Evolutionary conservation across 1,140 invertebrate genomes (phyloP).

Genomic region (Helicoverpa armigera): DNA sequence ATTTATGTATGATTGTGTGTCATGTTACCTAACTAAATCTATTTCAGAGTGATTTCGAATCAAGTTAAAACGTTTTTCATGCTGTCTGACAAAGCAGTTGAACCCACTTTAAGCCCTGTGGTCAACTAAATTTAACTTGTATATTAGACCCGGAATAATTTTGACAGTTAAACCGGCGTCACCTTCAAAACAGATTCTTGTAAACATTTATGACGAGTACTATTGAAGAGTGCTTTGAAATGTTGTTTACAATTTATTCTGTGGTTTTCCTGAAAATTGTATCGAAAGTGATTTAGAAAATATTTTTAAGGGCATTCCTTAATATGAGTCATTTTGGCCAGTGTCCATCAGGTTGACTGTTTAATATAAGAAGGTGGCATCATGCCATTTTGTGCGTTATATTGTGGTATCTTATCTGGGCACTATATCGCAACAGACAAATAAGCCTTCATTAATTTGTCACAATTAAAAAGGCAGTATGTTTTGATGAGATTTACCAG

Average conservation of each 20-base stretch:
- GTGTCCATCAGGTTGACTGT: constrained; percentile 53
- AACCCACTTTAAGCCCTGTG: background rate
- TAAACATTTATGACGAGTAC: constrained; percentile 8
- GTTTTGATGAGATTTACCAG: background rate
- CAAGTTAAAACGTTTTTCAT: background rate
- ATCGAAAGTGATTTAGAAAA: constrained; percentile 48
- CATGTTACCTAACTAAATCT: too few species aligned
- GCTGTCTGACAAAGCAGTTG: background rate
- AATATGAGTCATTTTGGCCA: constrained; percentile 64
- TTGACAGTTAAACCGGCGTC: background rate
- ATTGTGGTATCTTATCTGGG: constrained; percentile 20
- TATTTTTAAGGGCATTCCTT: constrained; percentile 66
- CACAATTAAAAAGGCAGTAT: background rate
- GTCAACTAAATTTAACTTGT: background rate
- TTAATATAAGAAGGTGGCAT: constrained; percentile 49
- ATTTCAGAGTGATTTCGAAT: too few species aligned
- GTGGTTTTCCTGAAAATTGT: constrained; percentile 29
- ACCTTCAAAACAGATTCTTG: background rate
- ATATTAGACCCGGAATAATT: background rate
- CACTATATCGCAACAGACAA: constrained; percentile 7
- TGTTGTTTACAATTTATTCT: constrained; percentile 5
- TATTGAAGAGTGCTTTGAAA: background rate
- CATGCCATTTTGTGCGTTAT: constrained; percentile 42
- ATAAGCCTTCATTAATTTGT: constrained; percentile 20
- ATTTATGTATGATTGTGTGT: background rate